Base-by-base conservation (phyloP, 2,797 vertebrate genomes). In the Pagetopsis macropterus region DNA sequence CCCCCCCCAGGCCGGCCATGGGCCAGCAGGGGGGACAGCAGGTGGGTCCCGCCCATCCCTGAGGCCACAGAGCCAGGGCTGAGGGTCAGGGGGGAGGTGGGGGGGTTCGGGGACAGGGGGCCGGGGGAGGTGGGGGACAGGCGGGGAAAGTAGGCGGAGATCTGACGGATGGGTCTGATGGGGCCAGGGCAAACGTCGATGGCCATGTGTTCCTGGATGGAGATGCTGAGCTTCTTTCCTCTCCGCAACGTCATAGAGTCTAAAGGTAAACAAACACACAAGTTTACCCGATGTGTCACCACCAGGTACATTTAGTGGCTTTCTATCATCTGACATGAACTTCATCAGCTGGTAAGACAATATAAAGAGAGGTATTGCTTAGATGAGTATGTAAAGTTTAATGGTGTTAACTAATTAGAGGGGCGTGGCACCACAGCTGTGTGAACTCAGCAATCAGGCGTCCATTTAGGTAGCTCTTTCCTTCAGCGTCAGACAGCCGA, bases 151-250 rank as follows among this genome's bases (percentile, higher is more conserved):
- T 94, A 95, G 87, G 94, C 88, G 0, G 95, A 95, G 82, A 96
- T 95, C 76, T 92, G 92, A 15, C 40, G 89, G 91, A 96, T 95
- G 78, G 95, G 95, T 75, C 86, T 91, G 88, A 95, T 95, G 50
- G 95, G 95, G n/a, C 95, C 94, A 0, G 94, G 95, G 72, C 94
- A 95, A 46, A 95, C 94, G 37, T 96, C 85, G 1, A 95, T 95
- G 86, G 95, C 95, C 95, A 95, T 94, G 89, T 96, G 95, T 83
- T 95, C 95, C 93, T 92, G 94, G 90, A 95, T 94, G 89, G 92
- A 94, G 89, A 94, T 91, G 89, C 88, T 93, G 74, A 95, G 91
- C 83, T 92, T 92, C 75, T 85, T 91, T 14, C 90, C 88, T 68
- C 86, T 85, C 10, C 78, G 85, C 19, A 83, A 88, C 40, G 80